A percentile compares a stretch with the other conserved stretches of the same genome.
These are phyloP conservation scores for Mormyrus lacerda DNA, from an alignment of 2,113 vertebrate genomes.

Conservation along the genomic window DNA sequence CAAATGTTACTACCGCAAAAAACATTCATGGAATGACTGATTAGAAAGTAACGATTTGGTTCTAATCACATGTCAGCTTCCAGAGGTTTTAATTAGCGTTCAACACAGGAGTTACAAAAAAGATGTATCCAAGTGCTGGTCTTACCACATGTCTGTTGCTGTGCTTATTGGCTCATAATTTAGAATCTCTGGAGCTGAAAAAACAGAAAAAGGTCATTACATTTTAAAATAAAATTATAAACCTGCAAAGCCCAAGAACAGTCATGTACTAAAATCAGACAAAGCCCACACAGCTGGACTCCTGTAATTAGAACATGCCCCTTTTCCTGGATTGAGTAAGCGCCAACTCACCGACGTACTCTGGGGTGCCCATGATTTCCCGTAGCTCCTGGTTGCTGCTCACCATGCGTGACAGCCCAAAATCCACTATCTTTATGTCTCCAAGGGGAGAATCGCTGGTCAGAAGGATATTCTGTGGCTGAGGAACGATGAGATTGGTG, in stretches of 20 bases:
- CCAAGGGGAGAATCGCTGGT: constrained; percentile 57
- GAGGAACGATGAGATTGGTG: background rate
- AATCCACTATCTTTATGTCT: constrained; percentile 65
- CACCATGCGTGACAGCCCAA: constrained; percentile 61
- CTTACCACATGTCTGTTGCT: constrained; percentile 69
- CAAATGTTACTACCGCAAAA: background rate
- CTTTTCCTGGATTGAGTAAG: background rate
- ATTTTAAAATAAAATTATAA: constrained; percentile 1
- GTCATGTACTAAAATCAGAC: background rate
- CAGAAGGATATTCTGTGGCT: constrained; percentile 68
- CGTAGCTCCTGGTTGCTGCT: constrained; percentile 58
- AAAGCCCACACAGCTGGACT: background rate
- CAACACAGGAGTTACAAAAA: constrained; percentile 6
- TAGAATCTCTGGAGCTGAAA: constrained; percentile 64
- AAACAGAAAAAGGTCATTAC: background rate
- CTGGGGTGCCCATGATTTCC: constrained; percentile 67
- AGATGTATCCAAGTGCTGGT: constrained; percentile 15
- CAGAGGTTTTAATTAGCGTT: background rate
- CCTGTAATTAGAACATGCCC: background rate
- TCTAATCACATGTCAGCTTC: background rate
- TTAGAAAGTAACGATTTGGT: background rate
- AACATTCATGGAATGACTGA: background rate
- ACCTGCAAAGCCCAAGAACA: background rate
- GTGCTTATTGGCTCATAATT: constrained; percentile 68
- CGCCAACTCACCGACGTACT: constrained; percentile 60